Evolutionary conservation across 1,140 invertebrate species (phyloP).

Genomic region (Papilio machaon): DNA sequence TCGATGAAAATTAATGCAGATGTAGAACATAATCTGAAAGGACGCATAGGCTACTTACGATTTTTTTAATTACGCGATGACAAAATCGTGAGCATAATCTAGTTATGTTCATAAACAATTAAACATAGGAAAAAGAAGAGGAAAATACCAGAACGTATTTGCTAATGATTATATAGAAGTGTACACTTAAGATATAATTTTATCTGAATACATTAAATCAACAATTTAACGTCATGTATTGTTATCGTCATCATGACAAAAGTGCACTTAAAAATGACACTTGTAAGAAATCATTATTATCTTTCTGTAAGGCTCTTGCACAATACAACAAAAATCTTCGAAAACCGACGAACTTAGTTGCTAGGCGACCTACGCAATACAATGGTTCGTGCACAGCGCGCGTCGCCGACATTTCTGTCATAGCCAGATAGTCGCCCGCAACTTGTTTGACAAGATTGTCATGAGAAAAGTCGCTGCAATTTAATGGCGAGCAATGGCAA

Average conservation of each 20-base stretch:
- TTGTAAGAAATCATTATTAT: neutral
- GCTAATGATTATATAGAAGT: conserved; percentile 14
- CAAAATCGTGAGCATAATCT: neutral
- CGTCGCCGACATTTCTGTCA: too few species aligned
- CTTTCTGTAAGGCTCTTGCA: neutral
- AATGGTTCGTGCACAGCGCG: too few species aligned
- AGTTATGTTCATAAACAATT: neutral
- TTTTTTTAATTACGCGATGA: neutral
- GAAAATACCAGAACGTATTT: conserved; percentile 13
- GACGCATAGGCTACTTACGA: neutral
- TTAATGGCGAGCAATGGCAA: too few species aligned
- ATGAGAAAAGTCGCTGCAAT: too few species aligned
- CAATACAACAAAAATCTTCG: too few species aligned
- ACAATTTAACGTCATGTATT: conserved; percentile 12
- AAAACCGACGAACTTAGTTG: too few species aligned
- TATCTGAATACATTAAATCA: conserved; percentile 6
- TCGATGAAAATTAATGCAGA: too few species aligned
- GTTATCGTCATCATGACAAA: neutral
- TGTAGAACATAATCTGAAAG: too few species aligned
- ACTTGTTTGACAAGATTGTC: too few species aligned
- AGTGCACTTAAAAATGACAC: neutral
- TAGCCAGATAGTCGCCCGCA: too few species aligned
- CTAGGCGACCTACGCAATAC: too few species aligned
- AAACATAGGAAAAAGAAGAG: neutral
- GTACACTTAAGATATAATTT: conserved; percentile 11